Conservation (phyloP, 2,888 invertebrate species). For the Trachelus iudaicus region DNA sequence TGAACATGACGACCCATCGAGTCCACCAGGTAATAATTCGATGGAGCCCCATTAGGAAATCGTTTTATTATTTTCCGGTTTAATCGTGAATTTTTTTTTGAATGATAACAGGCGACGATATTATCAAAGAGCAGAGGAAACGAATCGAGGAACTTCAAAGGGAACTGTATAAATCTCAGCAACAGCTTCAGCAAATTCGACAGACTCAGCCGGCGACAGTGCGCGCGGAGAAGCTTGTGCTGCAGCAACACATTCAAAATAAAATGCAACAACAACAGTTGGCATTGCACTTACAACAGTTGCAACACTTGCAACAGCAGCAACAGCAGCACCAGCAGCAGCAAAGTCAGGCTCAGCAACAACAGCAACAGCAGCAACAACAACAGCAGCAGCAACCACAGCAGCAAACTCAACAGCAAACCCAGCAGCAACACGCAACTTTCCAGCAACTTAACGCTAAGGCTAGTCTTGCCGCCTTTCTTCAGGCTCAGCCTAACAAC, state of each 20-base stretch:
- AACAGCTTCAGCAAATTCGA: constrained; percentile 78
- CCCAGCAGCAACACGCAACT: constrained; percentile 56
- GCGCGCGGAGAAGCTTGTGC: constrained; percentile 67
- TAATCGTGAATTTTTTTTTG: not conserved
- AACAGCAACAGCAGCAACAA: constrained; percentile 67
- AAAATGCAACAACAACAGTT: constrained; percentile 74
- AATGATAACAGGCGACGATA: constrained; percentile 72
- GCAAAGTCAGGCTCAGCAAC: constrained; percentile 65
- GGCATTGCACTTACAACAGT: constrained; percentile 70
- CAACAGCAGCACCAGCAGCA: constrained; percentile 69
- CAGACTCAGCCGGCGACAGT: constrained; percentile 73
- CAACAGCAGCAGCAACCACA: constrained; percentile 44
- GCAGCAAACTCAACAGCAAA: constrained; percentile 44
- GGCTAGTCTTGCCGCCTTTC: constrained; percentile 66
- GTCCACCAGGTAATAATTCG: constrained; percentile 62
- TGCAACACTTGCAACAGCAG: constrained; percentile 72
- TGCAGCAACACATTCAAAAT: constrained; percentile 78
- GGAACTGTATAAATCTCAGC: constrained; percentile 81
- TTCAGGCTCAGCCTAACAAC: constrained; percentile 63
- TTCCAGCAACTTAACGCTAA: constrained; percentile 65
- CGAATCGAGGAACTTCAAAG: constrained; percentile 90
- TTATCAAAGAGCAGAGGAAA: constrained; percentile 84
- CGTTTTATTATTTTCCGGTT: constrained; percentile 14
- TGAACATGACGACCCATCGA: constrained; percentile 67
- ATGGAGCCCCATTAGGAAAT: not conserved